Base-by-base conservation (phyloP, 2,797 vertebrate genomes). In the Botia kubotai region DNA sequence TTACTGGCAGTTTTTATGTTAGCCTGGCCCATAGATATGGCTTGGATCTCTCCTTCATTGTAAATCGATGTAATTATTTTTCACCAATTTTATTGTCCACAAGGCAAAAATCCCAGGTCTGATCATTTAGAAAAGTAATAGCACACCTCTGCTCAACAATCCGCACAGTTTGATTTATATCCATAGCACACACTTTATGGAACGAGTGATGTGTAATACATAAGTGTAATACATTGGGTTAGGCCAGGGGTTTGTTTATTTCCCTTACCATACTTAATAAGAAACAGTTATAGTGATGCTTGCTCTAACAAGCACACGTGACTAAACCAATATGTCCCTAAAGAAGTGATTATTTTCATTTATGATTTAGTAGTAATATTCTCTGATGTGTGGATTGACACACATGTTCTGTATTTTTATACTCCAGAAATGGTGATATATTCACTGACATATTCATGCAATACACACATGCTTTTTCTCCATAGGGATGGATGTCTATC, bases 391-490 rank as follows among this genome's bases (percentile, higher is more conserved):
- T 58, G 21, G 14, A 71, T 63, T 29, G 43, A 50, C 58, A 73
- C 39, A 8, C 11, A 52, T 57, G 14, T 23, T 11, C 48, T 60
- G n/a, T 5, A 2, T 23, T 68, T 65, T 33, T 58, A 67, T 67
- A 36, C 62, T 70, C 21, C 8, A 43, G 43, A 72, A 48, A 82
- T 69, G 43, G 23, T 48, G 46, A 21, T 29, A 76, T 60, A 75
- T 79, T 55, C 5, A 67, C 68, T 69, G 39, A 71, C 63, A 78
- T 43, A 53, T 14, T 62, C 36, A 80, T 19, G 73, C 72, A 58
- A 21, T 23, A 26, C 53, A 65, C 55, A 53, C 5, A 8, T 13
- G 2, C 52, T 63, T 43, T 4, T 16, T 26, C 68, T 83, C 52
- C 12, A 52, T 43, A 17, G 53, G 43, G 62, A 60, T 17, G 21